phyloP scores from a whole-genome alignment of 2,797 vertebrate genomes.

The Galago senegalensis region DNA sequence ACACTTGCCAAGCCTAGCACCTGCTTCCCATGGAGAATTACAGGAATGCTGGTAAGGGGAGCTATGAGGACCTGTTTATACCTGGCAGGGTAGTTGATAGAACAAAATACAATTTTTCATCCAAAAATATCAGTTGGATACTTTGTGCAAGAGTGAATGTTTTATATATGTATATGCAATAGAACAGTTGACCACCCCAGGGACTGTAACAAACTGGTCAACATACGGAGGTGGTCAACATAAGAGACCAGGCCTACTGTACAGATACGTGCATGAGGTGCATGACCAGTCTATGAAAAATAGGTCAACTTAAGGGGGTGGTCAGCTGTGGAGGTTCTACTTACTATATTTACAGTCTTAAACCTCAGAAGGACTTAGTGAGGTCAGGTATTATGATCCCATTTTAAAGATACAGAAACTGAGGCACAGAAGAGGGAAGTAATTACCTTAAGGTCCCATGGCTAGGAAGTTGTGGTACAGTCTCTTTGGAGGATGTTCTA shows the following conservation, averaged over 20 bases:
- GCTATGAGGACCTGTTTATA: not conserved
- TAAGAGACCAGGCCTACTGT: no score
- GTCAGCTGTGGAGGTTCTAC: no score
- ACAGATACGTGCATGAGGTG: no score
- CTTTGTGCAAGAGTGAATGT: not conserved
- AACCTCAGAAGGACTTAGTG: not conserved
- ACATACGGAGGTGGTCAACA: no score
- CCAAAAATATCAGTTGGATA: not conserved
- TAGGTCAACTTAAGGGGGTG: no score
- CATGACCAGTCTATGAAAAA: no score
- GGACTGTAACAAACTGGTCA: no score
- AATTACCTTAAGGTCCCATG: not conserved
- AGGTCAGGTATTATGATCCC: not conserved
- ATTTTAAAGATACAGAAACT: not conserved
- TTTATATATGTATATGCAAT: not conserved
- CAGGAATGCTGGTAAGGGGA: not conserved
- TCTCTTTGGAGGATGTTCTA: not conserved
- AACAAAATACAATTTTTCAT: not conserved
- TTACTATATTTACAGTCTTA: not conserved
- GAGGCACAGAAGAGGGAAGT: not conserved
- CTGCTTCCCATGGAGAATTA: not conserved
- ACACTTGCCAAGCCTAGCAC: constrained; percentile 1
- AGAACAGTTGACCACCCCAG: no score
- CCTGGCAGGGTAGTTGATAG: not conserved
- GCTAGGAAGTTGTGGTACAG: not conserved